These are phyloP conservation scores for Thermophis baileyi DNA, from an alignment of 2,113 vertebrate species.

Conservation along the genomic window DNA sequence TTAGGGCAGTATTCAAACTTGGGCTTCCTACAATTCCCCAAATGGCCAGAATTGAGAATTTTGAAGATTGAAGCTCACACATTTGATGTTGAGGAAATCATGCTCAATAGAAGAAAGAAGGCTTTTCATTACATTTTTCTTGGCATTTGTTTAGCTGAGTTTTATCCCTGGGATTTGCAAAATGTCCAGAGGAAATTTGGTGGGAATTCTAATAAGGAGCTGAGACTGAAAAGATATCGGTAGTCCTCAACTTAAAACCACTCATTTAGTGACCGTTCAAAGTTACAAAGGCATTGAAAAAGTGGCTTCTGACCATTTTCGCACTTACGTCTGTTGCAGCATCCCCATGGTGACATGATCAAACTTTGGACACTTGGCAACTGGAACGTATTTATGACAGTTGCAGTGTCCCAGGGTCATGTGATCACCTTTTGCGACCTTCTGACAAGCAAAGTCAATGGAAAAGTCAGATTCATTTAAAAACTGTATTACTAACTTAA, in stretches of 20 bases:
- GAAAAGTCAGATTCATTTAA: background rate
- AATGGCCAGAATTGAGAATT: background rate
- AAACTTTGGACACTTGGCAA: no score
- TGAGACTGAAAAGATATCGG: background rate
- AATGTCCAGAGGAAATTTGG: background rate
- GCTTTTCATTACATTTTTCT: background rate
- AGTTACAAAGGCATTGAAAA: background rate
- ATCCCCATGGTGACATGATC: no score
- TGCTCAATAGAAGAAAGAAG: background rate
- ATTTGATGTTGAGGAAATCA: background rate
- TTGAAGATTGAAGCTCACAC: background rate
- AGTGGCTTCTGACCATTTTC: background rate
- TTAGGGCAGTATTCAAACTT: background rate
- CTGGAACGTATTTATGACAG: no score
- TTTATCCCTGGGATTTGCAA: background rate
- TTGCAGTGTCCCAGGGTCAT: no score
- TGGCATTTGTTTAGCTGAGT: background rate
- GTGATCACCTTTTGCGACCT: no score
- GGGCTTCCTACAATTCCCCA: background rate
- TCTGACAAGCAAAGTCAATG: no score
- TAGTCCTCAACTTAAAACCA: background rate
- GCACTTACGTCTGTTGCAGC: background rate
- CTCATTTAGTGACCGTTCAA: background rate
- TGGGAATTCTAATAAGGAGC: background rate
- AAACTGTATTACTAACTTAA: background rate